Evolutionary conservation across 92 coral and sea anemone species (phyloP).

Genomic region (Anthopleura xanthogrammica): DNA sequence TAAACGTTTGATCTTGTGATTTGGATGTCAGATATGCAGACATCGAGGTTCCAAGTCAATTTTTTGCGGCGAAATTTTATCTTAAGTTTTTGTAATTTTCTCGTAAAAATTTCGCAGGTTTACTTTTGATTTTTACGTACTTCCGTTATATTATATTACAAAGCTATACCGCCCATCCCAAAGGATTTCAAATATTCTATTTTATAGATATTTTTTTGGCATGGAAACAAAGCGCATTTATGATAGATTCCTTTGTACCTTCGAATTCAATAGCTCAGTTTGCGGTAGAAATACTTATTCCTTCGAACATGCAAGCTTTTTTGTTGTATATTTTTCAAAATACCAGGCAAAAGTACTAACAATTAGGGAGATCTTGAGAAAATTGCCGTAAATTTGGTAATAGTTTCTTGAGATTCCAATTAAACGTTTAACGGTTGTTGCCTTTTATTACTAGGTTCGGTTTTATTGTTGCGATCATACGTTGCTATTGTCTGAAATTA

Average conservation of each 20-base stretch:
- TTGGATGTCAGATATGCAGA: conserved; percentile 6
- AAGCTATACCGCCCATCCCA: conserved; percentile 26
- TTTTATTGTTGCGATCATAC: background rate
- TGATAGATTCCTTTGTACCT: conserved; percentile 10
- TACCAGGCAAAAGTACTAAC: background rate
- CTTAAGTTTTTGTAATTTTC: background rate
- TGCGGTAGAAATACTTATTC: background rate
- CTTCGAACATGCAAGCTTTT: background rate
- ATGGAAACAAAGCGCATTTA: conserved; percentile 3
- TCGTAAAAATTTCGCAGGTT: background rate
- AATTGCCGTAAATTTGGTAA: conserved; percentile 3
- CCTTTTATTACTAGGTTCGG: background rate
- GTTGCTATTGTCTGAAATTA: background rate
- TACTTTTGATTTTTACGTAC: conserved; percentile 1
- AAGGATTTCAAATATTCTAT: conserved; percentile 21
- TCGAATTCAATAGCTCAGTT: conserved; percentile 14
- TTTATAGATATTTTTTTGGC: background rate
- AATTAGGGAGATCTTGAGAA: background rate
- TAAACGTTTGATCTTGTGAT: conserved; percentile 15
- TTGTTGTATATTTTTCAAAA: background rate
- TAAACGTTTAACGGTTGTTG: background rate
- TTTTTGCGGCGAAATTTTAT: conserved; percentile 3
- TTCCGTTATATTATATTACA: conserved; percentile 16
- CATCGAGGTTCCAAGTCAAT: background rate
- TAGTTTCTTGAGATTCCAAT: conserved; percentile 5